phyloP scores from a whole-genome alignment of 2,797 vertebrate genomes.

The Megaceryle alcyon region DNA sequence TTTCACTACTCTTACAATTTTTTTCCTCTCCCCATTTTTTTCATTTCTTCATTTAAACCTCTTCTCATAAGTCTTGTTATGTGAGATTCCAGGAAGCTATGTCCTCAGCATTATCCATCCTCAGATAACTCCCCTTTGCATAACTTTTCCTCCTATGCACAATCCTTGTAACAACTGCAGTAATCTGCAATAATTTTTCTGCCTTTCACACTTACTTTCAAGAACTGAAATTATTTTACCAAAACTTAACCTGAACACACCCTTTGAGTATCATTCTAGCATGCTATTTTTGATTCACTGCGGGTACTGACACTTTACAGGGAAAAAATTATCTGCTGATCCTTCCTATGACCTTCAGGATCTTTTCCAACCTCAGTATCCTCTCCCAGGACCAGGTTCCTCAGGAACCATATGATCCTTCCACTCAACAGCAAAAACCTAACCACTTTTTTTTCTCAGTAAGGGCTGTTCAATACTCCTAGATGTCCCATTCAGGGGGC shows the following conservation, averaged over 20 bases:
- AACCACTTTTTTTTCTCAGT: neutral
- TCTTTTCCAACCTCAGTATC: neutral
- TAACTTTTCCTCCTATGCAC: neutral
- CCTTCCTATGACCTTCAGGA: neutral
- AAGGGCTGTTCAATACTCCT: neutral
- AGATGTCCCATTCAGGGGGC: neutral
- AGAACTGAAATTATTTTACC: neutral
- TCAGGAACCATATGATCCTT: neutral
- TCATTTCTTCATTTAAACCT: neutral
- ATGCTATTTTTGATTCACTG: neutral
- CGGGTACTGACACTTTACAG: neutral
- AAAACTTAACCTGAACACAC: neutral
- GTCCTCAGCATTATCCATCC: neutral
- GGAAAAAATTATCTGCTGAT: neutral
- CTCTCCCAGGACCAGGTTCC: neutral
- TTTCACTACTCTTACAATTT: neutral
- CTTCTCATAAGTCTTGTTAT: neutral
- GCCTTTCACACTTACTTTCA: neutral
- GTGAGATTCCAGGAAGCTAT: neutral
- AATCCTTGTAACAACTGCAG: neutral
- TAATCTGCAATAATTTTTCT: neutral
- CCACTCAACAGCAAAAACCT: neutral
- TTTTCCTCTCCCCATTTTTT: neutral
- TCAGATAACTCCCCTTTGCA: neutral
- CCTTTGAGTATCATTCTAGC: neutral